Percentiles rank a stretch among this genome's conserved stretches.
phyloP scores from a whole-genome alignment of 2,113 vertebrate genomes.

The Oncorhynchus nerka region DNA sequence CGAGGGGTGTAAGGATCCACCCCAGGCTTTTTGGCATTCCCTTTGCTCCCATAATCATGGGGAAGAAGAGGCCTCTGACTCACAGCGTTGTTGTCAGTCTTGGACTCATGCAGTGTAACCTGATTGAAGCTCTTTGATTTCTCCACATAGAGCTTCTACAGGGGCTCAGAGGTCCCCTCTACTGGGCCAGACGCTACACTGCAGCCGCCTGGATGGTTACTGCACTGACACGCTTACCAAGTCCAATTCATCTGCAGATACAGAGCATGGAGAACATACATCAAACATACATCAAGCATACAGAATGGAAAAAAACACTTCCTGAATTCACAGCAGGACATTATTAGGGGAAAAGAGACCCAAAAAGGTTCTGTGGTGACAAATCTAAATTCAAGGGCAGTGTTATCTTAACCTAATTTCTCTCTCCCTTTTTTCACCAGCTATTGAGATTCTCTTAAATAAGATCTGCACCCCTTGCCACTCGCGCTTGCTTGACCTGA shows the following conservation, averaged over 20 bases:
- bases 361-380: background rate
- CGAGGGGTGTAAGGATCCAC: background rate
- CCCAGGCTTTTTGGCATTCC: background rate
- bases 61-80: background rate
- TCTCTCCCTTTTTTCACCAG: conserved; percentile 1
- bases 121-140: background rate
- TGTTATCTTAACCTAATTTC: conserved; percentile 12
- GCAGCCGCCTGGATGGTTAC: background rate
- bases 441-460: conserved; percentile 52
- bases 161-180: background rate
- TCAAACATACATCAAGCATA: background rate
- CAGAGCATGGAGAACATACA: background rate
- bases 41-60: background rate
- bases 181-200: background rate
- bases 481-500: conserved; percentile 56
- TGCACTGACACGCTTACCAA: background rate
- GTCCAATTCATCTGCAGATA: background rate
- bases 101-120: background rate
- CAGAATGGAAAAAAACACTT: background rate
- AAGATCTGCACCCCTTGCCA: conserved; percentile 51
- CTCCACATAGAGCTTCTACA: background rate
- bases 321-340: background rate
- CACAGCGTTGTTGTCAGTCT: background rate
- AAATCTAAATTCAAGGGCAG: background rate
- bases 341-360: background rate